Conservation (phyloP, 1,140 invertebrate species). For the Brachionus manjavacas region DNA sequence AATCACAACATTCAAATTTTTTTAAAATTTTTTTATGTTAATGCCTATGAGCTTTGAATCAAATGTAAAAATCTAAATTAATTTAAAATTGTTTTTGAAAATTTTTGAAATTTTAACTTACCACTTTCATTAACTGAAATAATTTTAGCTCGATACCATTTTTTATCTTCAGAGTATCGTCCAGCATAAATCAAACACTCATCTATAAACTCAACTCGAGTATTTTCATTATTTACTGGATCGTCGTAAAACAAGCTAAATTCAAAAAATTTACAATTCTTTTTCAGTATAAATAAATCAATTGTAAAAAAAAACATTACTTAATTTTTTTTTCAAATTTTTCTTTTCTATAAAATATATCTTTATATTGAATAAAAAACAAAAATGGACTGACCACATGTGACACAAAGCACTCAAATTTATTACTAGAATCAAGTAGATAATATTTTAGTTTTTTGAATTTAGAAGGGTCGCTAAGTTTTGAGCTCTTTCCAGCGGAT, state of each 20-base stretch:
- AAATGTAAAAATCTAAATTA: not conserved
- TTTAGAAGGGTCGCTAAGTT: not conserved
- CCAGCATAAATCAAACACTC: not conserved
- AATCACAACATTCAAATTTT: too few species aligned
- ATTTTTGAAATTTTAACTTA: not conserved
- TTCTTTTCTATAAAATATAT: not conserved
- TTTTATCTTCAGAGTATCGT: not conserved
- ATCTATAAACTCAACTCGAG: not conserved
- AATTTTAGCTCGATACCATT: conserved; percentile 5
- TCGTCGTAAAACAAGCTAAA: not conserved
- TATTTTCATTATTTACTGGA: not conserved
- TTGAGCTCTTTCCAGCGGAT: not conserved
- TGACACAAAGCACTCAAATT: not conserved
- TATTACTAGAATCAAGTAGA: not conserved
- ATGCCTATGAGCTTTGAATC: too few species aligned
- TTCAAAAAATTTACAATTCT: not conserved
- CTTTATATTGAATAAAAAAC: not conserved
- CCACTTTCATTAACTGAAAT: not conserved
- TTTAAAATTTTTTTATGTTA: too few species aligned
- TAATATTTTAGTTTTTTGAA: not conserved
- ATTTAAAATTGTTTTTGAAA: not conserved
- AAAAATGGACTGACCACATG: conserved; percentile 7
- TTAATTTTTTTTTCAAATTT: not conserved
- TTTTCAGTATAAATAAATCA: not conserved
- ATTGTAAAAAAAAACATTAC: not conserved